Evolutionary conservation across 2,113 vertebrate genomes (phyloP).

Genomic region (Nothocercus julius): DNA sequence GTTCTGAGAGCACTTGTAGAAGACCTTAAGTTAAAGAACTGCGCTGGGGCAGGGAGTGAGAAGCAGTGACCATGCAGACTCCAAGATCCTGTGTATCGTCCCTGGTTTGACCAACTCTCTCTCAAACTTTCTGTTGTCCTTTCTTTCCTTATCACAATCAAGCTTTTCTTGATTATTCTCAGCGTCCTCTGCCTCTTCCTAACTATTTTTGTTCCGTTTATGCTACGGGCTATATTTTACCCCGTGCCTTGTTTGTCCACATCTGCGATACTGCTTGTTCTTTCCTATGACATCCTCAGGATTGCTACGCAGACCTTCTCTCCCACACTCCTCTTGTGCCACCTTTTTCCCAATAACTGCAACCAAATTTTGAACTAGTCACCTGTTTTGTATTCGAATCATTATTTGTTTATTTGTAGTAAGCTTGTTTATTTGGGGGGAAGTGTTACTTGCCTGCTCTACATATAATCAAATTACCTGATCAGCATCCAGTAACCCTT

Average conservation of each 20-base stretch:
- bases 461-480: background rate
- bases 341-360: background rate
- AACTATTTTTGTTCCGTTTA: background rate
- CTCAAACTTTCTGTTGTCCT: background rate
- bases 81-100: background rate
- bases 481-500: background rate
- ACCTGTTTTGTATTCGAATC: background rate
- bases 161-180: background rate
- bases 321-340: background rate
- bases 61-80: background rate
- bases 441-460: background rate
- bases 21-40: background rate
- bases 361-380: background rate
- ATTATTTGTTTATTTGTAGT: background rate
- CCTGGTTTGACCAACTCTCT: background rate
- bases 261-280: background rate
- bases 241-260: background rate
- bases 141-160: background rate
- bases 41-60: background rate
- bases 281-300: background rate
- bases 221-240: background rate
- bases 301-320: background rate
- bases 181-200: background rate
- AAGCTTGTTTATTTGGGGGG: background rate
- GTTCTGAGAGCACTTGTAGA: background rate